Conservation (phyloP, 2,888 invertebrate species). For the Pasiphila rectangulata region DNA sequence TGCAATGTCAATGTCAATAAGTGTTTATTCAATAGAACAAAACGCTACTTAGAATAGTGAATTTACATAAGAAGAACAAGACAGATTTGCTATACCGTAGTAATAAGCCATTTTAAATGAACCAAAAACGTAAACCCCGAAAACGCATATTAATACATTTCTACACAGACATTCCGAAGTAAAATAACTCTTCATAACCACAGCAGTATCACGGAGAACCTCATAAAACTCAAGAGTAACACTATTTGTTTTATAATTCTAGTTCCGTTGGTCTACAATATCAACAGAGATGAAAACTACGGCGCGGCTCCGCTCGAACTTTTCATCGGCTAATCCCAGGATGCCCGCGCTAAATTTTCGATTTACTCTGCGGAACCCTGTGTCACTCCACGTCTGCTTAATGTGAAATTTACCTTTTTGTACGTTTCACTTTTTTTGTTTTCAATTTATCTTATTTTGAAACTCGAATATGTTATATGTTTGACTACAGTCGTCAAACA, state of each 20-base stretch:
- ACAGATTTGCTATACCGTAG: too few species aligned
- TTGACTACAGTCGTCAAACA: too few species aligned
- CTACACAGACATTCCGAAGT: not conserved
- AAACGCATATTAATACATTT: not conserved
- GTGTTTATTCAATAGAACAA: too few species aligned
- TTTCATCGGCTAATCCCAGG: slow-evolving; percentile 70
- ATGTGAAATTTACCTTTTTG: slow-evolving; percentile 5
- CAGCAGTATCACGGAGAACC: not conserved
- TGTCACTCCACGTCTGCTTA: not conserved
- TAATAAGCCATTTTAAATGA: too few species aligned
- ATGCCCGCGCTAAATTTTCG: slow-evolving; percentile 69
- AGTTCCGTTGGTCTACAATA: slow-evolving; percentile 38
- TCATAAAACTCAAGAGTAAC: not conserved
- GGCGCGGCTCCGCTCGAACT: slow-evolving; percentile 52
- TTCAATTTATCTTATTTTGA: too few species aligned
- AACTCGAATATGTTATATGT: too few species aligned
- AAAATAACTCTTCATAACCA: not conserved
- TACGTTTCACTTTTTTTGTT: too few species aligned
- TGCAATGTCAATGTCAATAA: too few species aligned
- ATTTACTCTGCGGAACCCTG: slow-evolving; percentile 62
- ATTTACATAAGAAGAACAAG: too few species aligned
- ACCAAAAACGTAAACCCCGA: not conserved
- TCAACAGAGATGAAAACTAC: slow-evolving; percentile 75
- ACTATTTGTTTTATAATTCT: slow-evolving; percentile 10
- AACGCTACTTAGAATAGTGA: too few species aligned